A percentile compares a stretch with the other conserved stretches of the same genome.
Evolutionary conservation across 2,113 vertebrate species (phyloP).

Genomic region (Mesitornis unicolor): DNA sequence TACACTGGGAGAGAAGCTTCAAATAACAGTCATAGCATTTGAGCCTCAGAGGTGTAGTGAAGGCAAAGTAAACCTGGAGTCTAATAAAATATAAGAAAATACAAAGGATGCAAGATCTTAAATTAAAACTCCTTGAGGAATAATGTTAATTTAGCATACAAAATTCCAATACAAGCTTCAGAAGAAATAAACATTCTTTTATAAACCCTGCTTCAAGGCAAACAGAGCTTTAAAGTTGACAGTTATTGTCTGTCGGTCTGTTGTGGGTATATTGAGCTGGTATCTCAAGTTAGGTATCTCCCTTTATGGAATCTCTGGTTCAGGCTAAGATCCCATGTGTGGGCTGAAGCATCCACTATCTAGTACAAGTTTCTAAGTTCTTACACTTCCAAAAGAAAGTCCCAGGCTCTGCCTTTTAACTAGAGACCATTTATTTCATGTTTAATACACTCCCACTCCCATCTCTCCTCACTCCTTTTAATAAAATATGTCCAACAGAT

Average conservation of each 20-base stretch:
- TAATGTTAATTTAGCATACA: not conserved
- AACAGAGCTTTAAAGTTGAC: not conserved
- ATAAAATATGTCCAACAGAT: not conserved
- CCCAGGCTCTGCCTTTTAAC: not conserved
- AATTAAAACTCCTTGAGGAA: conserved; percentile 33
- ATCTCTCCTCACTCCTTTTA: not conserved
- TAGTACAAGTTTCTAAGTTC: not conserved
- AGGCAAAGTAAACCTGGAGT: not conserved
- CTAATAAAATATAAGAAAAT: not conserved
- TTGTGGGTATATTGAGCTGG: not conserved
- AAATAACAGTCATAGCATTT: not conserved
- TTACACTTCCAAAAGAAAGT: not conserved
- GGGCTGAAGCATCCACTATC: not conserved
- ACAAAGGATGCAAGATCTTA: not conserved
- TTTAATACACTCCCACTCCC: not conserved
- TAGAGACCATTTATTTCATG: not conserved
- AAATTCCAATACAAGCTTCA: not conserved
- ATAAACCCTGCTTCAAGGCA: not conserved
- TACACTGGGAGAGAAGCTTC: not conserved
- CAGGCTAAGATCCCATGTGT: not conserved
- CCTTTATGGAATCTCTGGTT: not conserved
- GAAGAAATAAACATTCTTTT: not conserved
- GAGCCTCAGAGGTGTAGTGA: not conserved
- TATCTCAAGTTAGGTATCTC: not conserved
- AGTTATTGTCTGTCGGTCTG: not conserved